These are phyloP conservation scores for Himalopsyche japonica DNA, from an alignment of 2,888 invertebrate genomes.

Conservation along the genomic window DNA sequence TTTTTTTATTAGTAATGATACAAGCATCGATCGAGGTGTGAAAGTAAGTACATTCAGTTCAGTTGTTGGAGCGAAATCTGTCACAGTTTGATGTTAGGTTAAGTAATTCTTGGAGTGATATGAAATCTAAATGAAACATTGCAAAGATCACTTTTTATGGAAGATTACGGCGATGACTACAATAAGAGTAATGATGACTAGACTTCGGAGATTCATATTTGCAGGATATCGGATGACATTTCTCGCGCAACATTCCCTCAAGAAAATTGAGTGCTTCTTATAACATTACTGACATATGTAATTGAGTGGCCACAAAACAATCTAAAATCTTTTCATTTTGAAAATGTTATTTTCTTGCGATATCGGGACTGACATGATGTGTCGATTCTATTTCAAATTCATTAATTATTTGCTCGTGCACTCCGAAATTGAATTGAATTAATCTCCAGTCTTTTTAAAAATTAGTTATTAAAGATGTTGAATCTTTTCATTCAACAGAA, in stretches of 20 bases:
- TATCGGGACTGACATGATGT: no score
- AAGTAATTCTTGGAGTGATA: neutral
- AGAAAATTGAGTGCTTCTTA: no score
- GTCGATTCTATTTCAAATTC: no score
- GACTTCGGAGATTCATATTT: slow-evolving; percentile 20
- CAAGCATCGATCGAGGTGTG: neutral
- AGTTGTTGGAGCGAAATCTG: neutral
- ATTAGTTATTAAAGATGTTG: neutral
- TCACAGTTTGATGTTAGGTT: neutral
- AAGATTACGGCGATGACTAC: neutral
- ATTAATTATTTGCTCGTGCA: neutral
- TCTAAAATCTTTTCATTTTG: no score
- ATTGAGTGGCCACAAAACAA: no score
- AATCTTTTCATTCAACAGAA: neutral
- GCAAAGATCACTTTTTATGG: neutral
- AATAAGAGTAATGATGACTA: slow-evolving; percentile 18
- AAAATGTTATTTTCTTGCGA: no score
- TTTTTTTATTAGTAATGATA: neutral
- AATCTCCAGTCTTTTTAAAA: neutral
- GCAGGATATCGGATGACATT: neutral
- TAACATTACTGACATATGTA: no score
- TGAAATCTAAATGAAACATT: neutral
- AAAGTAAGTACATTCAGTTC: neutral
- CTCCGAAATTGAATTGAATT: neutral
- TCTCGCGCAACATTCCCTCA: no score